Evolutionary conservation across 1,140 invertebrate genomes (phyloP).

Genomic region (Macrobrachium nipponense): DNA sequence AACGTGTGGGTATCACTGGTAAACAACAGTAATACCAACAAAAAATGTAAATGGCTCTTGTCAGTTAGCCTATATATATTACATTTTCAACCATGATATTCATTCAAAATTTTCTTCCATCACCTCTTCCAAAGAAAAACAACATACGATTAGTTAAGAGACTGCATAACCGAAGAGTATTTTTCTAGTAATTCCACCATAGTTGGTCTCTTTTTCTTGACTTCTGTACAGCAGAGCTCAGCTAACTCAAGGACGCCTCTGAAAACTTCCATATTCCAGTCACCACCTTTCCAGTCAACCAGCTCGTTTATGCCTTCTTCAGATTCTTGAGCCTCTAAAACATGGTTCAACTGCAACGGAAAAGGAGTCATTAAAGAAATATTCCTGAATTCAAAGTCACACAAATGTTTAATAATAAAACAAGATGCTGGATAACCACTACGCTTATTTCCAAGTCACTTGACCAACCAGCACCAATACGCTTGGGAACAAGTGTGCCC

Average conservation of each 20-base stretch:
- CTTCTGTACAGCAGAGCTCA: constrained; percentile 63
- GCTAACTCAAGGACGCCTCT: constrained; percentile 61
- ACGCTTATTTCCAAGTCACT: too few species aligned
- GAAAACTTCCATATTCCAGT: constrained; percentile 59
- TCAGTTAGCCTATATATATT: too few species aligned
- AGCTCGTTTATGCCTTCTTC: constrained; percentile 46
- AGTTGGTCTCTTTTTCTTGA: constrained; percentile 65
- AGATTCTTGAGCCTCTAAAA: constrained; percentile 45
- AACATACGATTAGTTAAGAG: neutral
- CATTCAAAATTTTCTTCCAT: neutral
- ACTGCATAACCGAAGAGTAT: neutral
- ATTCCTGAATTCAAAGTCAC: too few species aligned
- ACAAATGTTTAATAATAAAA: too few species aligned
- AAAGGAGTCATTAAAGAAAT: neutral
- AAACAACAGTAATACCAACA: too few species aligned
- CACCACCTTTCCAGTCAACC: constrained; percentile 61
- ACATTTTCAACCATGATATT: too few species aligned
- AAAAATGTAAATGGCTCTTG: too few species aligned
- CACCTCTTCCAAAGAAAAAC: neutral
- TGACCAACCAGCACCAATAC: too few species aligned
- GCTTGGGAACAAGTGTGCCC: too few species aligned
- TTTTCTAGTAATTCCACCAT: constrained; percentile 64
- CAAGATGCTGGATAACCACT: too few species aligned
- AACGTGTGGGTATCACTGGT: too few species aligned
- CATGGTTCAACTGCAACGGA: constrained; percentile 52